These are phyloP conservation scores for Xiphophorus birchmanni DNA, from an alignment of 2,797 vertebrate genomes.

Conservation along the genomic window DNA sequence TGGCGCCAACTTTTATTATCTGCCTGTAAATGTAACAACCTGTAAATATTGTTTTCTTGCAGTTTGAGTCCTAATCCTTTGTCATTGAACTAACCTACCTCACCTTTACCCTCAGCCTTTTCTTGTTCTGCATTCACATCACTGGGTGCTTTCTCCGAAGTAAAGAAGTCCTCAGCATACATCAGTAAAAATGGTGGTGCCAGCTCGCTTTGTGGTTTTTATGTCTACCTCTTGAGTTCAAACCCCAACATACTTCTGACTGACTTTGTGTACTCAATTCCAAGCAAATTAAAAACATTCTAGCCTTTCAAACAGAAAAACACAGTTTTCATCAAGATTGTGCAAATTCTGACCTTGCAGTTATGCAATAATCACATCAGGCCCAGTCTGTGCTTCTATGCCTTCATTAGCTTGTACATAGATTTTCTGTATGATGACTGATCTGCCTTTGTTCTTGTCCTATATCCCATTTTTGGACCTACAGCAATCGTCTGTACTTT, in stretches of 20 bases:
- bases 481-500: constrained; percentile 61
- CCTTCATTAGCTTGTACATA: constrained; percentile 54
- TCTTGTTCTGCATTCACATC: constrained; percentile 22
- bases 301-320: not conserved
- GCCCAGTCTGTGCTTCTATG: constrained; percentile 8
- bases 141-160: constrained; percentile 27
- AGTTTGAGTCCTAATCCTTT: constrained; percentile 17
- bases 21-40: constrained; percentile 26
- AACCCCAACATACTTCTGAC: constrained; percentile 32
- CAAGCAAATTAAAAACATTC: not conserved
- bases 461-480: constrained; percentile 67
- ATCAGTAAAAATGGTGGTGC: constrained; percentile 12
- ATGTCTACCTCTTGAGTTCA: constrained; percentile 69
- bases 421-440: constrained; percentile 41
- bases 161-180: constrained; percentile 1
- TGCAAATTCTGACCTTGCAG: not conserved
- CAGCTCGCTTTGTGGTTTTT: constrained; percentile 3
- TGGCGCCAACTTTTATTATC: constrained; percentile 23
- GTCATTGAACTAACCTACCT: constrained; percentile 67
- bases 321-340: not conserved
- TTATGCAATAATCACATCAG: not conserved
- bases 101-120: constrained; percentile 56
- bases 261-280: constrained; percentile 12
- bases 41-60: constrained; percentile 19
- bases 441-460: constrained; percentile 57